Conservation (phyloP, 2,888 invertebrate species). For the Drosophila bunnanda region DNA sequence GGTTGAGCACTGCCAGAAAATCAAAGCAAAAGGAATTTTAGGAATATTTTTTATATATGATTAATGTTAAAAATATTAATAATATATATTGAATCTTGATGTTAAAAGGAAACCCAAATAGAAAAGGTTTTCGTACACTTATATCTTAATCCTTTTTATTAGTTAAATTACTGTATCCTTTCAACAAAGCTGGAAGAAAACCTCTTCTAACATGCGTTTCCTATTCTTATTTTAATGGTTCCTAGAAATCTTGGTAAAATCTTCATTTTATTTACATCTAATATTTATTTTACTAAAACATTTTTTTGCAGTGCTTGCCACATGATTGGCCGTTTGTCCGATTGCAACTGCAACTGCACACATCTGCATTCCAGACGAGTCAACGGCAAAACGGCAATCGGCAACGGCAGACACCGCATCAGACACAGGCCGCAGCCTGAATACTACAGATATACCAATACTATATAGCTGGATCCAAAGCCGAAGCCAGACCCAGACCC, state of each 20-base stretch:
- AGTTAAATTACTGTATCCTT: too few relatives aligned
- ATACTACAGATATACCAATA: constrained; percentile 25
- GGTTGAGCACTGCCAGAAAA: constrained; percentile 43
- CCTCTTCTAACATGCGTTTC: too few relatives aligned
- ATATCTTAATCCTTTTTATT: too few relatives aligned
- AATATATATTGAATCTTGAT: too few relatives aligned
- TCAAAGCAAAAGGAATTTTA: not conserved
- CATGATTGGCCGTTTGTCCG: constrained; percentile 47
- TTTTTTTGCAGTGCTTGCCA: constrained; percentile 24
- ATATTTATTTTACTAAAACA: not conserved
- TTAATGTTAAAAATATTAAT: too few relatives aligned
- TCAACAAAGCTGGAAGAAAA: too few relatives aligned
- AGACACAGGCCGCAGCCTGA: constrained; percentile 25
- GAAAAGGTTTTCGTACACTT: too few relatives aligned
- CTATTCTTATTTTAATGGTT: too few relatives aligned
- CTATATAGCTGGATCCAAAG: constrained; percentile 8
- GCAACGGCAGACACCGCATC: constrained; percentile 31
- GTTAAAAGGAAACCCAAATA: too few relatives aligned
- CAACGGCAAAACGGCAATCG: constrained; percentile 43
- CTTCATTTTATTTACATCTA: too few relatives aligned
- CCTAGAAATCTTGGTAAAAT: too few relatives aligned
- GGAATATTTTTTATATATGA: not conserved
- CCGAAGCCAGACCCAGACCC: constrained; percentile 48
- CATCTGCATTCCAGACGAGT: constrained; percentile 79
- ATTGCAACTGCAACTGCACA: constrained; percentile 51